A percentile compares a stretch with the other conserved stretches of the same genome.
These are phyloP conservation scores for Hemibagrus wyckioides DNA, from an alignment of 2,113 vertebrate genomes.

Conservation along the genomic window DNA sequence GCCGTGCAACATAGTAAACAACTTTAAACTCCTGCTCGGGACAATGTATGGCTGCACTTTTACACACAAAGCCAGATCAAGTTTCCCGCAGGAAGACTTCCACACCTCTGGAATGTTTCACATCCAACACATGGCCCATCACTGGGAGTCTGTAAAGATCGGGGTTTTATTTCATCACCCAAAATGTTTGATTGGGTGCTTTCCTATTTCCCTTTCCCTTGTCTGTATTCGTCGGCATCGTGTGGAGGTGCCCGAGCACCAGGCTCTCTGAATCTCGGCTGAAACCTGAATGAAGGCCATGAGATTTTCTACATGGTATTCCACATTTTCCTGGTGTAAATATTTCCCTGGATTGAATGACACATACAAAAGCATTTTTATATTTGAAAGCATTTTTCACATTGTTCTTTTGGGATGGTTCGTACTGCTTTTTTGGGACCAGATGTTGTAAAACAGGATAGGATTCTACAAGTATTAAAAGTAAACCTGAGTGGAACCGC, in stretches of 20 bases:
- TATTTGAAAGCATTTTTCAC: not conserved
- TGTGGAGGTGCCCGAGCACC: conserved; percentile 1
- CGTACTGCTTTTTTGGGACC: not conserved
- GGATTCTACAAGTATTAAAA: conserved; percentile 2
- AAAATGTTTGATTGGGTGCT: conserved; percentile 2
- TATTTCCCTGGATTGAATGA: conserved; percentile 11
- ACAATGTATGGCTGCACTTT: conserved; percentile 31
- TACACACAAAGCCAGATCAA: conserved; percentile 44
- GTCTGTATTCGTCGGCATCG: conserved; percentile 38
- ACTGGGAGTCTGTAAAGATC: conserved; percentile 43
- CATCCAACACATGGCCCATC: conserved; percentile 59
- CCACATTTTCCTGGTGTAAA: conserved; percentile 6
- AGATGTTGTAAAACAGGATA: not conserved
- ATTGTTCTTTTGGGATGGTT: not conserved
- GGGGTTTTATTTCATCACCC: conserved; percentile 60
- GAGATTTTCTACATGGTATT: conserved; percentile 2
- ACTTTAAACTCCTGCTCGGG: conserved; percentile 57
- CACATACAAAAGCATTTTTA: not conserved
- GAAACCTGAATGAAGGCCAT: conserved; percentile 25
- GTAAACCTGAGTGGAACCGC: not conserved
- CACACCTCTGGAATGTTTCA: conserved; percentile 71
- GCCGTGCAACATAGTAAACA: conserved; percentile 46
- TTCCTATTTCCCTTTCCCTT: conserved; percentile 37
- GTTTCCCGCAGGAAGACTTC: conserved; percentile 69
- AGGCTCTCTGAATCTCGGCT: not conserved